Evolutionary conservation across 2,113 vertebrate species (phyloP).

Genomic region (Connochaetes taurinus): DNA sequence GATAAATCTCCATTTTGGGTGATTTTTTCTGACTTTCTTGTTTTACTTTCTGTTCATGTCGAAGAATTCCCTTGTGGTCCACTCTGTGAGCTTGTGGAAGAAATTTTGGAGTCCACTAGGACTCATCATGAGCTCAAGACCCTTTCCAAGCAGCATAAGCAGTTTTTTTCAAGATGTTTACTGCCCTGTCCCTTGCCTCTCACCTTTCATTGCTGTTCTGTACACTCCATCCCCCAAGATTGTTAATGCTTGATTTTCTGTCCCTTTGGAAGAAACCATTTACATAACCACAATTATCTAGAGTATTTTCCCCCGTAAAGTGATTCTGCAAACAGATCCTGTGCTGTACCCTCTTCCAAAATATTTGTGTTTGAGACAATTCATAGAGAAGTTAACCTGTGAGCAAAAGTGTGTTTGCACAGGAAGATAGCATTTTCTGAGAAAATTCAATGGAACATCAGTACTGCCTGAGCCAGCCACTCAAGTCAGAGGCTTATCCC

Average conservation of each 20-base stretch:
- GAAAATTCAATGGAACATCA: background rate
- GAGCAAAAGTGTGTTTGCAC: background rate
- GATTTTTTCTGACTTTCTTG: background rate
- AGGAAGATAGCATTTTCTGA: background rate
- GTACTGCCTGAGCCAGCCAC: background rate
- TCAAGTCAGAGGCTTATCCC: background rate
- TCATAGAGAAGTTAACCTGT: background rate
- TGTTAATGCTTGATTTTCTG: background rate
- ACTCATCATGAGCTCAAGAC: background rate
- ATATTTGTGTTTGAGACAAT: slow-evolving; percentile 10
- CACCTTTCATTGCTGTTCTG: background rate
- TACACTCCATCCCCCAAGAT: background rate
- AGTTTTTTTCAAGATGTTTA: background rate
- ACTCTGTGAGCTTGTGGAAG: background rate
- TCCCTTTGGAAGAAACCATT: background rate
- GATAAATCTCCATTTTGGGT: background rate
- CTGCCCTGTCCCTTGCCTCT: background rate
- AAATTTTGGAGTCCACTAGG: background rate
- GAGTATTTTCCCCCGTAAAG: background rate
- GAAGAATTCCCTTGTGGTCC: background rate
- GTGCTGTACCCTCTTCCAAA: background rate
- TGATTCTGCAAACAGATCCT: background rate
- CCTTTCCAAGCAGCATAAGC: background rate
- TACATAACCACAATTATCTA: background rate
- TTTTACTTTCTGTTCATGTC: background rate